Evolutionary conservation across 2,888 invertebrate genomes (phyloP).

Genomic region (Octodonta nipae): DNA sequence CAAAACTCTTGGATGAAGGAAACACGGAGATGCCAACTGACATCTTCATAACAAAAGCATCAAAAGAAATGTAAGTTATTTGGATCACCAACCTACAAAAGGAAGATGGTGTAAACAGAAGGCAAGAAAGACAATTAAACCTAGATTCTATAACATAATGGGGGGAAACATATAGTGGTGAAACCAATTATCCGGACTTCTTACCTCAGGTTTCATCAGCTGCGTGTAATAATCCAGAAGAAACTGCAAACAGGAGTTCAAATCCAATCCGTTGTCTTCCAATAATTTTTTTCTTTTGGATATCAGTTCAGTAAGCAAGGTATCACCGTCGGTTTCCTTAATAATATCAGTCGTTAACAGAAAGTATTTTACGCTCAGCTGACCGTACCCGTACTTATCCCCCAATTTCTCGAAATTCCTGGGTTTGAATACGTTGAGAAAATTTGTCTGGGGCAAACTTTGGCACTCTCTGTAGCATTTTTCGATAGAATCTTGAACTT

Average conservation of each 20-base stretch:
- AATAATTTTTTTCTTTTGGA: slow-evolving; percentile 32
- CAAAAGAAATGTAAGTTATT: too few relatives aligned
- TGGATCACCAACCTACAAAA: too few relatives aligned
- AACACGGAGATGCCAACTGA: too few relatives aligned
- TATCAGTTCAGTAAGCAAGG: slow-evolving; percentile 20
- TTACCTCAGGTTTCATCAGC: slow-evolving; percentile 47
- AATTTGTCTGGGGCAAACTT: slow-evolving; percentile 9
- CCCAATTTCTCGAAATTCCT: slow-evolving; percentile 46
- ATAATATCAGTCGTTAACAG: slow-evolving; percentile 43
- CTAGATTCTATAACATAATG: background rate
- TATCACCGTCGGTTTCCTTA: slow-evolving; percentile 36
- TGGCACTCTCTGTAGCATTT: slow-evolving; percentile 21
- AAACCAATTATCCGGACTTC: too few relatives aligned
- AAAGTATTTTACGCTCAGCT: slow-evolving; percentile 50
- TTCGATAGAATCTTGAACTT: slow-evolving; percentile 25
- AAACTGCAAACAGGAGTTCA: slow-evolving; percentile 85
- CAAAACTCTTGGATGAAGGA: too few relatives aligned
- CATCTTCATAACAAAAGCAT: too few relatives aligned
- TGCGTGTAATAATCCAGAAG: slow-evolving; percentile 81
- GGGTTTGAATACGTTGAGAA: slow-evolving; percentile 41
- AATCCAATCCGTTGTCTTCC: slow-evolving; percentile 58
- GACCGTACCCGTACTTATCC: slow-evolving; percentile 44
- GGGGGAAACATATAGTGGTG: background rate
- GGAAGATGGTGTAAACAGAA: too few relatives aligned
- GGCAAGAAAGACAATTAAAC: too few relatives aligned